Evolutionary conservation across 2,888 invertebrate genomes (phyloP).

Genomic region (Eristalis tenax): DNA sequence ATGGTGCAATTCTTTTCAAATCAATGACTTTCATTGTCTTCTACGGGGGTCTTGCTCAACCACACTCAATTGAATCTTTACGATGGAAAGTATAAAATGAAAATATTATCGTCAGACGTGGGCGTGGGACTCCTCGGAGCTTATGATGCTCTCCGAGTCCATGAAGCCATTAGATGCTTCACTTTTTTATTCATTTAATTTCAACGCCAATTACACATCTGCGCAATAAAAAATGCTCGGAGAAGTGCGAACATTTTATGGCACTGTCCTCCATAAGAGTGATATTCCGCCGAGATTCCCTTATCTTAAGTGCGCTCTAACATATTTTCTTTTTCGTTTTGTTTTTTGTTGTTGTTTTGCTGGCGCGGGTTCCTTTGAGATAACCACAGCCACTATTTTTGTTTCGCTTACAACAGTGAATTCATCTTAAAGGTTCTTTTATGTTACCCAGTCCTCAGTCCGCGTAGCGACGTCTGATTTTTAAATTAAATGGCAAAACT

Average conservation of each 20-base stretch:
- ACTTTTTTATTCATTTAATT: background rate
- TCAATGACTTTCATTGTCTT: background rate
- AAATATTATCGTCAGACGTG: background rate
- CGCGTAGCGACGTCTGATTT: background rate
- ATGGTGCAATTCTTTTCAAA: background rate
- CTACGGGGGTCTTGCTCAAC: background rate
- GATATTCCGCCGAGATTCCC: background rate
- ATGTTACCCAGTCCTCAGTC: background rate
- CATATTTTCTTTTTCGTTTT: background rate
- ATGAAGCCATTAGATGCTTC: conserved; percentile 3
- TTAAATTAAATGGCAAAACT: background rate
- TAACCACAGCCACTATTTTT: background rate
- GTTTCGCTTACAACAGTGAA: background rate
- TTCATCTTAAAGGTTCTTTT: background rate
- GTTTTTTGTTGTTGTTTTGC: background rate
- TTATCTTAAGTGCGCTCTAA: background rate
- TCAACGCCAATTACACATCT: conserved; percentile 4
- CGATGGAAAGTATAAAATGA: background rate
- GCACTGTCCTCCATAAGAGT: background rate
- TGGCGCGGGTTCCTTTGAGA: background rate
- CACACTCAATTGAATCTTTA: conserved; percentile 1
- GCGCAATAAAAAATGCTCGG: background rate
- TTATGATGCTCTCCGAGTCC: background rate
- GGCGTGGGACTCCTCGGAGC: background rate
- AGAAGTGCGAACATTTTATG: conserved; percentile 9